Conservation (phyloP, 2,113 vertebrate genomes). For the Lepidothrix coronata region DNA sequence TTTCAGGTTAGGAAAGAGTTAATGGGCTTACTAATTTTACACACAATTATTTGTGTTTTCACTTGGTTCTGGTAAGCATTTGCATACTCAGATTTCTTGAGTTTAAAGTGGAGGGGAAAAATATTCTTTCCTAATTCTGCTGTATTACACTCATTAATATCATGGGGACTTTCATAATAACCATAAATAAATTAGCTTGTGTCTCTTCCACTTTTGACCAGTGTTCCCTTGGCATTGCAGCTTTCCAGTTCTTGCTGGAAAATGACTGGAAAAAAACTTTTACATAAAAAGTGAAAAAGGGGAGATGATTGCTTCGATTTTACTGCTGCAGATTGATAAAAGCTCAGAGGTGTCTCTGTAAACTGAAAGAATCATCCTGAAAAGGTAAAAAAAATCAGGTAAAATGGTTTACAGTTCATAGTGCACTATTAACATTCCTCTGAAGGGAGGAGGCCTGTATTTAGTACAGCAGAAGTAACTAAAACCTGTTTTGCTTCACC, state of each 20-base stretch:
- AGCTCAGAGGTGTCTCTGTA: neutral
- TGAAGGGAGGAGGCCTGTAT: neutral
- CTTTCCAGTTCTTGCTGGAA: neutral
- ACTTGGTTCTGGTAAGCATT: neutral
- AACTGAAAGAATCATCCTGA: neutral
- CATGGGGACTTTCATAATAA: fast-evolving
- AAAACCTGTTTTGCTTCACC: neutral
- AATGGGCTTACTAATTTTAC: neutral
- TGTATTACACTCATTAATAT: neutral
- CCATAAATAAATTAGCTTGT: neutral
- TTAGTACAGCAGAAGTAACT: neutral
- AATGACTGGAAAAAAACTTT: neutral
- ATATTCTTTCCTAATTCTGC: neutral
- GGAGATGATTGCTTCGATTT: neutral
- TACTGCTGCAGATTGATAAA: neutral
- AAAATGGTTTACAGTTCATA: neutral
- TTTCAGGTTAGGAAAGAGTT: neutral
- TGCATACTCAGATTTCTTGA: neutral
- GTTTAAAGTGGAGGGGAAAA: neutral
- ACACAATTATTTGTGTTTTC: neutral
- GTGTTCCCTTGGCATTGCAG: neutral
- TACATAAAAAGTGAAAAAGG: neutral
- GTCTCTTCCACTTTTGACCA: neutral
- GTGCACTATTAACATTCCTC: neutral
- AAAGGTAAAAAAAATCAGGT: neutral